Conservation (phyloP, 1,140 invertebrate genomes). For the Gyrodactylus bullatarudis region DNA sequence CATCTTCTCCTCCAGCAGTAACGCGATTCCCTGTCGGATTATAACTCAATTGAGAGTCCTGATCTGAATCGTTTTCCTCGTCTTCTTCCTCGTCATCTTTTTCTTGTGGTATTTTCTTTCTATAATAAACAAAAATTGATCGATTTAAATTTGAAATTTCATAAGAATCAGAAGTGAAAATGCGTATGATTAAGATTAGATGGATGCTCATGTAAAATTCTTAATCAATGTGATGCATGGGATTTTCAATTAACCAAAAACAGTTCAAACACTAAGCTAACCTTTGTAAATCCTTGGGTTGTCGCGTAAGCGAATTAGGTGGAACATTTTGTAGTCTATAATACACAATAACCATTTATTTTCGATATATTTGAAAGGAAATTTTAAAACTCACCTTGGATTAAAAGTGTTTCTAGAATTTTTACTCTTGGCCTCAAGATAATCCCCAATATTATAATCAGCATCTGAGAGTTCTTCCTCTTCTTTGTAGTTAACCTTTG, state of each 20-base stretch:
- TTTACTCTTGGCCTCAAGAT: not conserved
- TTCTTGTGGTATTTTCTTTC: not conserved
- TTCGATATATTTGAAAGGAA: not conserved
- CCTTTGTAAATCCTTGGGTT: no score
- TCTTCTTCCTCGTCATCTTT: no score
- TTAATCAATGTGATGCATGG: no score
- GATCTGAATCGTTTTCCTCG: not conserved
- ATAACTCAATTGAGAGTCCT: not conserved
- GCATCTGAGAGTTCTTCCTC: not conserved
- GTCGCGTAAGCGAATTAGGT: not conserved
- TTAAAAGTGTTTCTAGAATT: not conserved
- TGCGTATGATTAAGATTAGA: no score
- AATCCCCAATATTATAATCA: not conserved
- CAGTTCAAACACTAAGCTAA: no score
- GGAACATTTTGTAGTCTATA: not conserved
- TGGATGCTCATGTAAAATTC: no score
- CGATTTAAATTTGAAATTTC: not conserved
- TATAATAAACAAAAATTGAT: not conserved
- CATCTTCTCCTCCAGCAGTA: not conserved
- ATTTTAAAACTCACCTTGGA: not conserved
- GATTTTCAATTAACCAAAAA: no score
- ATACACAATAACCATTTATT: not conserved
- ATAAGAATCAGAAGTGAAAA: not conserved
- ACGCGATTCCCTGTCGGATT: not conserved
- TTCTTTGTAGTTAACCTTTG: not conserved